phyloP scores from a whole-genome alignment of 2,113 vertebrate genomes.

The Tragelaphus imberbis region DNA sequence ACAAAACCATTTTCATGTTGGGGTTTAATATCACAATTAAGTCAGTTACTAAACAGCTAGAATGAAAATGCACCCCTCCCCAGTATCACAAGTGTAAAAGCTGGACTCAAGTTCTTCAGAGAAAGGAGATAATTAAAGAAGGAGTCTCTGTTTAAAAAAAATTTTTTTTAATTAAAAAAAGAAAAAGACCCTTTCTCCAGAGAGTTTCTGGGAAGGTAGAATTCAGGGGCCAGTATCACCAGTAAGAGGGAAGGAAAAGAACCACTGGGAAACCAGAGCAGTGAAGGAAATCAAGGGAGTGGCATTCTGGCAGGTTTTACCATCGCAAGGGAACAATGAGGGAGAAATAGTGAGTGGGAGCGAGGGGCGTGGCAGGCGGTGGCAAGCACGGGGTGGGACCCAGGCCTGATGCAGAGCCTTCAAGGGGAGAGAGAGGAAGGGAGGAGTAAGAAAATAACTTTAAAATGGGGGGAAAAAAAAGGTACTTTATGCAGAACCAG shows the following conservation, averaged over 20 bases:
- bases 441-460: neutral
- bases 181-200: neutral
- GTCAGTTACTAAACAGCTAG: neutral
- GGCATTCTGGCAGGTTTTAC: neutral
- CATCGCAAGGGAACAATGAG: neutral
- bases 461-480: neutral
- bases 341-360: neutral
- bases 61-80: neutral
- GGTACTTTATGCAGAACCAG: neutral
- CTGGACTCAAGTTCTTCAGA: neutral
- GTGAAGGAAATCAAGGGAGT: neutral
- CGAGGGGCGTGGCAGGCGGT: neutral
- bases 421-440: neutral
- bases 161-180: neutral
- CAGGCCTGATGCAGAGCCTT: neutral
- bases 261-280: neutral
- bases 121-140: neutral
- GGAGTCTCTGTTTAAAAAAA: neutral
- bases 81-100: neutral
- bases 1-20: neutral
- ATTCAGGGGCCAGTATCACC: neutral
- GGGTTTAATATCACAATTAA: neutral
- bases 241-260: neutral
- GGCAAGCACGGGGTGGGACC: accelerated
- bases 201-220: neutral